Evolutionary conservation across 2,113 vertebrate species (phyloP).

Genomic region (Tragulus kanchil): DNA sequence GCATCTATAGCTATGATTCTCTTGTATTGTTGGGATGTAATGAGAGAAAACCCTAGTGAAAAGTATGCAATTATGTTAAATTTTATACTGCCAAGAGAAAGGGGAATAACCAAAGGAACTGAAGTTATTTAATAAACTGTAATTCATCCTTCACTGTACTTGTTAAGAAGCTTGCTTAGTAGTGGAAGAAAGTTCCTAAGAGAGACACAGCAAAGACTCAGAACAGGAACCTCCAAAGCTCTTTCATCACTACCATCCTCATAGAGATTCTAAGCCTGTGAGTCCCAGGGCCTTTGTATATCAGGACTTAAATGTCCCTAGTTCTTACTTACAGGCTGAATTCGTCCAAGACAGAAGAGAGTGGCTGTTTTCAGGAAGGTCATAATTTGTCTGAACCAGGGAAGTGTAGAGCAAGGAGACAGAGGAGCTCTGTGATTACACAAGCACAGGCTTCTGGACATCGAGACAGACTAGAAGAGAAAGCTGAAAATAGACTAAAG

Average conservation of each 20-base stretch:
- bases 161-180: not conserved
- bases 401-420: not conserved
- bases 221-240: not conserved
- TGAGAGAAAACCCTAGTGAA: not conserved
- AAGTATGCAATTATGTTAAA: not conserved
- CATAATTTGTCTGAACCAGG: not conserved
- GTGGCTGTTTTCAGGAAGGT: no score
- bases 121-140: not conserved
- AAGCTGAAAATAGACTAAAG: not conserved
- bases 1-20: not conserved
- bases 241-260: not conserved
- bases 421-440: not conserved
- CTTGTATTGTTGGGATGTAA: not conserved
- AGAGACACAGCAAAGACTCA: conserved; percentile 13
- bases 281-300: not conserved
- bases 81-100: conserved; percentile 35
- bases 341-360: not conserved
- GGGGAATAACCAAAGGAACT: not conserved
- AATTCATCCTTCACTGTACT: not conserved
- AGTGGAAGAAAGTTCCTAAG: conserved; percentile 27
- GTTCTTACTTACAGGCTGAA: not conserved
- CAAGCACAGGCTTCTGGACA: not conserved
- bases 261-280: not conserved
- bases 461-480: not conserved
- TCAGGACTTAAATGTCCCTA: not conserved